Conservation (phyloP, 2,888 invertebrate species). For the Sinopyrophorus schimmeli region DNA sequence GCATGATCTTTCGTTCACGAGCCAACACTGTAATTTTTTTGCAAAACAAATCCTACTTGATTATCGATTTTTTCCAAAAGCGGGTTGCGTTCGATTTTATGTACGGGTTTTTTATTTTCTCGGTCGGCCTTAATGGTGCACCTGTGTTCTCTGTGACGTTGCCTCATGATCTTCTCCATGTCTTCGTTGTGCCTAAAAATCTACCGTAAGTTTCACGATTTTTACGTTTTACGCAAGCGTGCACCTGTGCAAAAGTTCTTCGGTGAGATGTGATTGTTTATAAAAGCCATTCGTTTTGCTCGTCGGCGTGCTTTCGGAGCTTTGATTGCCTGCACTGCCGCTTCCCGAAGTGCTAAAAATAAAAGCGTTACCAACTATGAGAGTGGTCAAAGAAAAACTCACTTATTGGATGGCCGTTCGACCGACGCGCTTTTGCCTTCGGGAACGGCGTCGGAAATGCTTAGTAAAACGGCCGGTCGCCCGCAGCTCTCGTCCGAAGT, state of each 20-base stretch:
- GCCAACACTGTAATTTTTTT: too few species aligned
- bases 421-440: slow-evolving; percentile 46
- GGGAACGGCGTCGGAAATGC: slow-evolving; percentile 53
- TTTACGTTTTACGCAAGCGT: slow-evolving; percentile 41
- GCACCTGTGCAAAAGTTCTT: slow-evolving; percentile 62
- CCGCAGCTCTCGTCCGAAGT: slow-evolving; percentile 59
- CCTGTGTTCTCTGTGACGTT: slow-evolving; percentile 68
- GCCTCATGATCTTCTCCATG: slow-evolving; percentile 79
- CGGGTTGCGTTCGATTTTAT: slow-evolving; percentile 40
- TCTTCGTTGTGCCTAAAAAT: slow-evolving; percentile 73
- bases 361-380: background rate
- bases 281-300: slow-evolving; percentile 55
- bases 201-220: background rate
- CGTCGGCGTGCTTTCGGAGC: slow-evolving; percentile 62
- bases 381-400: slow-evolving; percentile 2
- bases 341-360: slow-evolving; percentile 58
- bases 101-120: slow-evolving; percentile 43
- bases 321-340: slow-evolving; percentile 64
- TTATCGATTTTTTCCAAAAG: slow-evolving; percentile 32
- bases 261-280: slow-evolving; percentile 62
- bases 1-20: too few species aligned
- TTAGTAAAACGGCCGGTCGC: slow-evolving; percentile 42
- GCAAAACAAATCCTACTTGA: too few species aligned
- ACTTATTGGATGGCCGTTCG: slow-evolving; percentile 40
- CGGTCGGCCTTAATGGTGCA: slow-evolving; percentile 56